Evolutionary conservation across 2,113 vertebrate genomes (phyloP).

Genomic region (Otolemur garnettii): DNA sequence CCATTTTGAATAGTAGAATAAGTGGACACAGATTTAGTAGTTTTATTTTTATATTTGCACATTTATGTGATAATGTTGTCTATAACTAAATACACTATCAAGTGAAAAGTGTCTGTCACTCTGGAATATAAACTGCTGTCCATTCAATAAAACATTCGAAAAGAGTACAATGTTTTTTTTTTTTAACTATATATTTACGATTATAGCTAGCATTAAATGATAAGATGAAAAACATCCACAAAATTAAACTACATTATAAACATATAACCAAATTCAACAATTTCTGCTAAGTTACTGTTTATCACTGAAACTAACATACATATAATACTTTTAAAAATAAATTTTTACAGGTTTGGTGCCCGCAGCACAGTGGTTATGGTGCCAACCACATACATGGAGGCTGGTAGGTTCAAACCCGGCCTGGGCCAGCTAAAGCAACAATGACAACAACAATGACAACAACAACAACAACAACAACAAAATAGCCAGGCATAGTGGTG

Average conservation of each 20-base stretch:
- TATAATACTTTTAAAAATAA: no score
- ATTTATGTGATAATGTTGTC: slow-evolving; percentile 72
- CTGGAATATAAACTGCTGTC: slow-evolving; percentile 59
- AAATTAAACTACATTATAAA: slow-evolving; percentile 53
- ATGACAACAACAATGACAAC: no score
- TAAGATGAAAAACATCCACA: slow-evolving; percentile 16
- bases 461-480: no score
- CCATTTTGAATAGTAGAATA: slow-evolving; percentile 75
- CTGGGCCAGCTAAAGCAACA: no score
- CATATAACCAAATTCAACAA: slow-evolving; percentile 58
- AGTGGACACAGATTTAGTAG: slow-evolving; percentile 27
- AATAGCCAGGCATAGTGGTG: no score
- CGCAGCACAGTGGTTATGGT: no score
- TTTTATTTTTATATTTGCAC: slow-evolving; percentile 56
- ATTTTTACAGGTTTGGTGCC: no score
- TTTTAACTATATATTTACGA: background rate
- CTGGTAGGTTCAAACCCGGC: no score
- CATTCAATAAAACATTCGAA: slow-evolving; percentile 43
- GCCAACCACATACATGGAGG: no score
- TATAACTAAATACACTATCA: background rate
- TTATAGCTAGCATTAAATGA: slow-evolving; percentile 57
- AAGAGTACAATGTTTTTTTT: slow-evolving; percentile 25
- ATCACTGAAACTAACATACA: slow-evolving; percentile 62
- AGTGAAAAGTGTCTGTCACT: slow-evolving; percentile 23
- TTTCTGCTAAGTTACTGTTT: slow-evolving; percentile 73